These are phyloP conservation scores for Phyllostomus hastatus DNA, from an alignment of 2,113 vertebrate genomes.

Conservation along the genomic window DNA sequence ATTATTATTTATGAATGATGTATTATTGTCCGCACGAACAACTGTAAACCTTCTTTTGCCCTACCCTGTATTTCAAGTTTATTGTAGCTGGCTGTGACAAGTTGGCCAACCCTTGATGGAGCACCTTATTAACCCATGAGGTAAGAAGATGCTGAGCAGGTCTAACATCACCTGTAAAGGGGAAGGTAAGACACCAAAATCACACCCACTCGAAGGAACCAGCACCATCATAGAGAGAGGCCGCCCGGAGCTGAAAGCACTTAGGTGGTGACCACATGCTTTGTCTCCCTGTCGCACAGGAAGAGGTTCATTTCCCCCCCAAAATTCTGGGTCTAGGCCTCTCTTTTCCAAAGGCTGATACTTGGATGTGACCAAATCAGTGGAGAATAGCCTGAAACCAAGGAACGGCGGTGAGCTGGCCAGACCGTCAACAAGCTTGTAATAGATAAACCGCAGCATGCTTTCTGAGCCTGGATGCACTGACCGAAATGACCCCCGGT, in stretches of 20 bases:
- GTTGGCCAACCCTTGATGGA: background rate
- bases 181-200: background rate
- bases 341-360: background rate
- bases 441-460: accelerated
- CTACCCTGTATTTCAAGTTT: background rate
- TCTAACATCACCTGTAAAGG: background rate
- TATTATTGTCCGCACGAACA: background rate
- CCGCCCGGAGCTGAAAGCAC: background rate
- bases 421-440: background rate
- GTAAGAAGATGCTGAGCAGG: background rate
- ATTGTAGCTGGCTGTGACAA: background rate
- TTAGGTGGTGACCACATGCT: background rate
- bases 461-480: background rate
- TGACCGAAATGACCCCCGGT: background rate
- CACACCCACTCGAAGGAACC: background rate
- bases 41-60: background rate
- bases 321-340: background rate
- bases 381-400: background rate
- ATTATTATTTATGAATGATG: too few relatives aligned
- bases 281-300: background rate
- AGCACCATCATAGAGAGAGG: background rate
- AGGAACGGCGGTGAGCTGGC: background rate
- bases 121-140: background rate
- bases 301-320: background rate
- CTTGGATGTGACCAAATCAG: background rate